Evolutionary conservation across 2,113 vertebrate species (phyloP), one percentile per base, ranked within the genome.

Genomic region (Dicerorhinus sumatrensis): DNA sequence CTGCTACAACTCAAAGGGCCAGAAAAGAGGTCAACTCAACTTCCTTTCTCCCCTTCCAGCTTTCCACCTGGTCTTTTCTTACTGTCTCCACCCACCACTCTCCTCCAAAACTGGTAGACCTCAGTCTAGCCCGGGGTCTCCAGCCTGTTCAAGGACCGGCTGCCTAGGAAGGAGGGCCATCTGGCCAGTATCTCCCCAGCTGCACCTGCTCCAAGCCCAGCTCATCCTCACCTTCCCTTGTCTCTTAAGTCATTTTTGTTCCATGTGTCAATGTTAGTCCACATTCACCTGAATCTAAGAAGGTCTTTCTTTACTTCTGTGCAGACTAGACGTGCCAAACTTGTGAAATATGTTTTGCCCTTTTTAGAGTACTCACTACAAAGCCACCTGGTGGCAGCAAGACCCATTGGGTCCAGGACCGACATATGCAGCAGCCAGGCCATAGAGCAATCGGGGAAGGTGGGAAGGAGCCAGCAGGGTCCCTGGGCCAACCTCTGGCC

Each of bases 301-400:
- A 97, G 96, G 96, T 95, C 98, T 98, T 97, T 97, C 91, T 81
- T 60, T 94, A 92, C 73, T 70, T 83, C 89, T 36, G 11, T 56
- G 89, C 98, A 98, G 98, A 96, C 98, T 97, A 98, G 56, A 89
- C 5, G 85, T 98, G 92, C 98, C 98, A 98, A 98, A 98, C 96
- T 93, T 90, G 97, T 95, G 98, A 96, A 77, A 96, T 95, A 92
- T 94, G 94, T 98, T 97, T 92, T 93, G 96, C 98, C 98, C 98
- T 98, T 27, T 4, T 95, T 60, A 85, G 0, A 13, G 81, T 48
- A 60, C 98, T 97, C 77, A 67, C 93, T 72, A 92, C 96, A 92
- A 36, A 98, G 95, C 92, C 82, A 63, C 94, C 0, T 58, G 0
- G n/a, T 58, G 0, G n/a, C 33, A 67, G 16, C 86, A 85, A 86